Conservation (phyloP, 1,140 invertebrate genomes). For the Platorchestia sp. region DNA sequence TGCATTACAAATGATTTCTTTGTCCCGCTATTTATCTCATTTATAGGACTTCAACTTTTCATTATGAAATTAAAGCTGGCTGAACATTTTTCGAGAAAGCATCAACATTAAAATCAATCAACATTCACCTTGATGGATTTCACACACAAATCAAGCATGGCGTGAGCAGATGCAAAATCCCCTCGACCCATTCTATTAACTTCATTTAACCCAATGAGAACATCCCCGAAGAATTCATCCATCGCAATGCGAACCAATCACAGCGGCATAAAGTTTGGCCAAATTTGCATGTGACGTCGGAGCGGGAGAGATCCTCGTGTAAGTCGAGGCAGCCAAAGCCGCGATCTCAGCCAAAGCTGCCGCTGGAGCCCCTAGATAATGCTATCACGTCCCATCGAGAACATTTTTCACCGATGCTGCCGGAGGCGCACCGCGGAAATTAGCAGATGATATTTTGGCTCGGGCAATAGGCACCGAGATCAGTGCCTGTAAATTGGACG, state of each 20-base stretch:
- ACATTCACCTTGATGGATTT: neutral
- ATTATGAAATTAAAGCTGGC: neutral
- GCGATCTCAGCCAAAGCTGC: neutral
- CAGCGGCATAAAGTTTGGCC: neutral
- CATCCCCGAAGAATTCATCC: neutral
- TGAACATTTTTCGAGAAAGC: neutral
- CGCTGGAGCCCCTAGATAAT: conserved; percentile 13
- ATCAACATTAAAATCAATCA: neutral
- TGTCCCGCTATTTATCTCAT: neutral
- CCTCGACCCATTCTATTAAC: neutral
- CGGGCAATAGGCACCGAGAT: conserved; percentile 41
- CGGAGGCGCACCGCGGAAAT: conserved; percentile 48
- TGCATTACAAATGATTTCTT: neutral
- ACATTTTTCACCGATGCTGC: conserved; percentile 35
- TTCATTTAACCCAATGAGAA: neutral
- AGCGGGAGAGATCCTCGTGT: neutral
- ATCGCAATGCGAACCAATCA: neutral
- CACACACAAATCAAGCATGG: neutral
- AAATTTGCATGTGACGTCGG: conserved; percentile 19
- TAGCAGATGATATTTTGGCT: conserved; percentile 53
- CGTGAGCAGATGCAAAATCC: neutral
- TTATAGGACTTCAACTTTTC: neutral
- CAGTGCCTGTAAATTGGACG: conserved; percentile 44
- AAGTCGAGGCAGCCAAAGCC: conserved; percentile 1
- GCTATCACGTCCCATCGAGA: conserved; percentile 47